These are phyloP conservation scores for Paratilapia polleni DNA, from an alignment of 2,113 vertebrate species.

Conservation along the genomic window DNA sequence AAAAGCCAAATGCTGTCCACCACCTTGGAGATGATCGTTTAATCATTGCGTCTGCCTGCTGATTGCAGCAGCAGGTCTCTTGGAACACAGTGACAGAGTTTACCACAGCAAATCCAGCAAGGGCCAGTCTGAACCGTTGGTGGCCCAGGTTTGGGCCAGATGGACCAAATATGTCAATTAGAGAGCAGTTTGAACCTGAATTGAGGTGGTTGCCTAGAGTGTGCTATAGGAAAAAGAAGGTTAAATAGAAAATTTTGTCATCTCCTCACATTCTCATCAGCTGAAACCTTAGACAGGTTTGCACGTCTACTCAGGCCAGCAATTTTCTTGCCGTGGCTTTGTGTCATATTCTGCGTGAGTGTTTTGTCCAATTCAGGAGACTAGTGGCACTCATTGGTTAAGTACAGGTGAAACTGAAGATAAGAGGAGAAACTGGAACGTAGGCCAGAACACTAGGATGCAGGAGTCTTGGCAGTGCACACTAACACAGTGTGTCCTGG, in stretches of 20 bases:
- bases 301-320: not conserved
- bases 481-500: constrained; percentile 42
- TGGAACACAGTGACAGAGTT: constrained; percentile 46
- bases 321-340: not conserved
- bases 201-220: not conserved
- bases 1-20: constrained; percentile 39
- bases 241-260: not conserved
- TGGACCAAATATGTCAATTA: constrained; percentile 19
- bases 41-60: constrained; percentile 60
- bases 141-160: constrained; percentile 26
- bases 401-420: constrained; percentile 15
- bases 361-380: not conserved
- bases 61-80: constrained; percentile 52
- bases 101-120: constrained; percentile 11
- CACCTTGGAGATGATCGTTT: constrained; percentile 60
- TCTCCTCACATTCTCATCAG: not conserved
- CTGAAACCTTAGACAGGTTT: not conserved
- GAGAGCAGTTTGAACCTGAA: not conserved
- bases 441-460: constrained; percentile 22
- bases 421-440: not conserved
- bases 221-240: not conserved
- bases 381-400: constrained; percentile 7
- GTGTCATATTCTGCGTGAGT: not conserved
- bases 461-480: constrained; percentile 29
- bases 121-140: constrained; percentile 19